These are phyloP conservation scores for Ivindomyrus marchei DNA, from an alignment of 2,113 vertebrate genomes.

Conservation along the genomic window DNA sequence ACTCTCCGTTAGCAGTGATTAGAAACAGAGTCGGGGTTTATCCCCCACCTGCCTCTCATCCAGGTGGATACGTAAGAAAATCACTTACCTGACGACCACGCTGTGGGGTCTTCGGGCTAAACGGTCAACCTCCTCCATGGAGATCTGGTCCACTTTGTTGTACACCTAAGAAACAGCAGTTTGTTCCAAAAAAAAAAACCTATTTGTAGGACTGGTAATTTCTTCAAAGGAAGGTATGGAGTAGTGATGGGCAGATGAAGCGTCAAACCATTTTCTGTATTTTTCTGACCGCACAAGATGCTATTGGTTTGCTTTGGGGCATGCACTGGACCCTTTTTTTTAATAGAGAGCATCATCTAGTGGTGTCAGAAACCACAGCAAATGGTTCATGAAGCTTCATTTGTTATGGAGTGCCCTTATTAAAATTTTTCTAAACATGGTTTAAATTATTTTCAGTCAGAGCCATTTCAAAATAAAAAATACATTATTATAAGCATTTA, in stretches of 20 bases:
- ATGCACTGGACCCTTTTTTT: neutral
- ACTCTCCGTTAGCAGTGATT: neutral
- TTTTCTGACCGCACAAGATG: neutral
- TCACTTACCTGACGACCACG: conserved; percentile 84
- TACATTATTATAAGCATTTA: neutral
- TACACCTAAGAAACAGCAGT: conserved; percentile 71
- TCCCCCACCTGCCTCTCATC: neutral
- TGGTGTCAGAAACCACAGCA: neutral
- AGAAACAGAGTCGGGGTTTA: neutral
- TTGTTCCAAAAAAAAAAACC: neutral
- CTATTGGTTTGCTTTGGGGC: neutral
- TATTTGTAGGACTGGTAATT: neutral
- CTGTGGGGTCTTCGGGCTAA: conserved; percentile 81
- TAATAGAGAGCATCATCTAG: neutral
- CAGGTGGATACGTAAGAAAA: neutral
- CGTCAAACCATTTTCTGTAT: neutral
- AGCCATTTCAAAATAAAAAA: neutral
- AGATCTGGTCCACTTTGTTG: conserved; percentile 98
- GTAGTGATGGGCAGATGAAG: neutral
- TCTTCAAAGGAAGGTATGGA: neutral
- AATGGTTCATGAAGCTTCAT: neutral
- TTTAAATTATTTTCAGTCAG: neutral
- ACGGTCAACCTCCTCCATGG: conserved; percentile 93
- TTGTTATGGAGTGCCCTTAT: neutral
- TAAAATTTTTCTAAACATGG: neutral